Evolutionary conservation across 2,113 vertebrate genomes (phyloP).

Genomic region (Percopsis transmontana): DNA sequence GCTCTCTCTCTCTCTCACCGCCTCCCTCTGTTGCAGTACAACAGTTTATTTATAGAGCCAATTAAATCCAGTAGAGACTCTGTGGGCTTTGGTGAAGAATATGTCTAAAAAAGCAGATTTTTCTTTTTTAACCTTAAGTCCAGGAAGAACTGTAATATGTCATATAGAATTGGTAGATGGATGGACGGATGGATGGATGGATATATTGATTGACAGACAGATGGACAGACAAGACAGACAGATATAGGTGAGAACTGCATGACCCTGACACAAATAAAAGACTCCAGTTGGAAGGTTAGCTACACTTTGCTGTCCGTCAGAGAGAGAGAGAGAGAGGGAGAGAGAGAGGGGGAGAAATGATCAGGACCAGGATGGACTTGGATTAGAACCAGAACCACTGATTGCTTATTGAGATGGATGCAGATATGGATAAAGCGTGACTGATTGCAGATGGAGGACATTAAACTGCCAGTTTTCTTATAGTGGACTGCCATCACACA

Average conservation of each 20-base stretch:
- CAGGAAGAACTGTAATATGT: conserved; percentile 48
- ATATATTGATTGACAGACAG: background rate
- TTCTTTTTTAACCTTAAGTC: conserved; percentile 52
- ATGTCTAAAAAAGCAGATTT: conserved; percentile 55
- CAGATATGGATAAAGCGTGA: conserved; percentile 61
- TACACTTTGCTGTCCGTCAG: background rate
- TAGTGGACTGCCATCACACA: conserved; percentile 35
- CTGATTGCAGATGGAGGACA: conserved; percentile 68
- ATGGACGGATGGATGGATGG: background rate
- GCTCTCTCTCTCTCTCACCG: background rate
- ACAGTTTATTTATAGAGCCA: conserved; percentile 68
- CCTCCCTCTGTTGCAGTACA: conserved; percentile 46
- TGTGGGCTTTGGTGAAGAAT: conserved; percentile 55
- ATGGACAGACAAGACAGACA: no score
- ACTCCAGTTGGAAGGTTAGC: no score
- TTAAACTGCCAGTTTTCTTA: conserved; percentile 64
- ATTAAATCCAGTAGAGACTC: conserved; percentile 68
- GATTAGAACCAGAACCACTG: conserved; percentile 75
- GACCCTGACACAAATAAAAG: no score
- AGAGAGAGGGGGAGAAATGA: conserved; percentile 64
- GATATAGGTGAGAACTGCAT: no score
- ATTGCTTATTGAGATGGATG: conserved; percentile 74
- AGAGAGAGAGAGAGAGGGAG: conserved; percentile 31
- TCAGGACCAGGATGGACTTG: conserved; percentile 76
- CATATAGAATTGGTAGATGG: conserved; percentile 37